Percentiles rank a stretch among this genome's conserved stretches.
Evolutionary conservation across 2,113 vertebrate genomes (phyloP).

Genomic region (Corythornis madagascariensis): DNA sequence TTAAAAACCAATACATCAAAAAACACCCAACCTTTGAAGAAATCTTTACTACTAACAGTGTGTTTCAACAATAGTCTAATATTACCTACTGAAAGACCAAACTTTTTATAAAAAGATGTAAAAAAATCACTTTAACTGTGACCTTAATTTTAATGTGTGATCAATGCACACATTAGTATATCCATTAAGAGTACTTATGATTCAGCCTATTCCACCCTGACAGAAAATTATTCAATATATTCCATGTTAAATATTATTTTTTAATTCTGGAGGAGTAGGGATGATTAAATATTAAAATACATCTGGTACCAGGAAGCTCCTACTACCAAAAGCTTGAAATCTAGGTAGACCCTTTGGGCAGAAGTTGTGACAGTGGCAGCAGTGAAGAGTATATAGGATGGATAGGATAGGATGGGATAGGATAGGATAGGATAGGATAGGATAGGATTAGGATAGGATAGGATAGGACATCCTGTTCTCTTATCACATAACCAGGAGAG

Average conservation of each 20-base stretch:
- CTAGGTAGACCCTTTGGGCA: background rate
- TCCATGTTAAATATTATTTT: background rate
- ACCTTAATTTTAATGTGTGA: background rate
- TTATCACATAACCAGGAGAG: background rate
- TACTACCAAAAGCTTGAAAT: background rate
- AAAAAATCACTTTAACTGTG: background rate
- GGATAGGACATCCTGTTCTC: background rate
- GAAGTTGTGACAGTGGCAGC: background rate
- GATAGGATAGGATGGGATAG: background rate
- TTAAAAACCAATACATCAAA: background rate
- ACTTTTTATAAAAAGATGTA: background rate
- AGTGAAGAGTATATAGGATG: accelerated
- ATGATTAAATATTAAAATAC: background rate
- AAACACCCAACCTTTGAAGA: background rate
- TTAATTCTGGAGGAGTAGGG: background rate
- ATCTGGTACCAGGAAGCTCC: background rate
- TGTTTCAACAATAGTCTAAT: background rate
- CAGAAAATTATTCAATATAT: background rate
- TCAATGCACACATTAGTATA: background rate
- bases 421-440: background rate
- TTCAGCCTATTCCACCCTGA: background rate
- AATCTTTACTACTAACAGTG: background rate
- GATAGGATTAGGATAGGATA: accelerated
- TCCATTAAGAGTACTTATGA: background rate
- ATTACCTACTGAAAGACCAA: background rate